phyloP scores from a whole-genome alignment of 2,888 invertebrate species.

The Eupithecia centaureata region DNA sequence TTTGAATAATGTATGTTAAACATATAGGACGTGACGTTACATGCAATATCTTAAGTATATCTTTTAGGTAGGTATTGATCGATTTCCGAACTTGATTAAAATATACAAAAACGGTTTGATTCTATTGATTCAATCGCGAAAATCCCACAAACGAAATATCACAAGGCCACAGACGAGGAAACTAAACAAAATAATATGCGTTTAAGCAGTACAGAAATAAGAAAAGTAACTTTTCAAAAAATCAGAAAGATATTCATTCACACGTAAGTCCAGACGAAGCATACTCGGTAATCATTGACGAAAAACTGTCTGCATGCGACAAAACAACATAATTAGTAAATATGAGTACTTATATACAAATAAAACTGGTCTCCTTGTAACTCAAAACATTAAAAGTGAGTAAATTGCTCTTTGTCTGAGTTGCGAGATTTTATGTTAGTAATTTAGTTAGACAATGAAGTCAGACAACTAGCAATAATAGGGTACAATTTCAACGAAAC shows the following conservation, averaged over 20 bases:
- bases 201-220: slow-evolving; percentile 15
- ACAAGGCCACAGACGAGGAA: slow-evolving; percentile 1
- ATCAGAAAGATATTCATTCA: background rate
- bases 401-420: slow-evolving; percentile 58
- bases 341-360: slow-evolving; percentile 31
- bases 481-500: slow-evolving; percentile 60
- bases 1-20: background rate
- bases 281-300: slow-evolving; percentile 20
- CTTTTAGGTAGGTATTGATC: background rate
- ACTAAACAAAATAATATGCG: slow-evolving; percentile 4
- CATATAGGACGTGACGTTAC: background rate
- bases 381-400: slow-evolving; percentile 47
- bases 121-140: background rate
- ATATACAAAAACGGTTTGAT: background rate
- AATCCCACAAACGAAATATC: background rate
- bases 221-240: background rate
- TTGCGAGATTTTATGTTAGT: slow-evolving; percentile 32
- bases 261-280: slow-evolving; percentile 25
- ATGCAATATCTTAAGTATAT: background rate
- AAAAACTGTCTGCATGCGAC: slow-evolving; percentile 35
- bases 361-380: slow-evolving; percentile 9
- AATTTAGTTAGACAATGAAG: slow-evolving; percentile 46
- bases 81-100: background rate
- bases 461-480: slow-evolving; percentile 57
- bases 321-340: slow-evolving; percentile 39